phyloP scores from a whole-genome alignment of 1,140 invertebrate species.

The Pogonus chalceus region DNA sequence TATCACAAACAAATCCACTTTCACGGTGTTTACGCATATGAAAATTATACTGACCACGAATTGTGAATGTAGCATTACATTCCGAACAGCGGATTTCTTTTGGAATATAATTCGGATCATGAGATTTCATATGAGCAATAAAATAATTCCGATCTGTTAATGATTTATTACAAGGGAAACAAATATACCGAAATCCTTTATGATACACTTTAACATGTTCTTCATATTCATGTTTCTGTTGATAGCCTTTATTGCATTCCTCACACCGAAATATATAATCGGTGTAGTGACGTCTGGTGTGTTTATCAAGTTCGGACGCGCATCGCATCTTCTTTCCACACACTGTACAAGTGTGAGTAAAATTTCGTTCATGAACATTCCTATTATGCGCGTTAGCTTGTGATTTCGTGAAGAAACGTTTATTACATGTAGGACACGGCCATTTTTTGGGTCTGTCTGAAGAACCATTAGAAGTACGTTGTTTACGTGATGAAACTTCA shows the following conservation, averaged over 20 bases:
- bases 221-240: constrained; percentile 25
- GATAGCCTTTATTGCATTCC: constrained; percentile 32
- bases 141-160: constrained; percentile 37
- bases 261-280: constrained; percentile 35
- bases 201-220: constrained; percentile 34
- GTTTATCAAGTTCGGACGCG: constrained; percentile 25
- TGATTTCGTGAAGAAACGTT: constrained; percentile 13
- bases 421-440: constrained; percentile 18
- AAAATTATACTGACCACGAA: background rate
- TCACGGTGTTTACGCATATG: background rate
- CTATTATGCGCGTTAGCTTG: constrained; percentile 16
- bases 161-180: constrained; percentile 39
- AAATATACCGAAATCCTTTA: constrained; percentile 19
- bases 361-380: constrained; percentile 11
- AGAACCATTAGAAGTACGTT: too few species aligned
- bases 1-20: constrained; percentile 13
- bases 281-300: constrained; percentile 37
- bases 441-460: too few species aligned
- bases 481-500: too few species aligned
- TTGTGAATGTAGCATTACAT: background rate
- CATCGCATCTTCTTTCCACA: background rate
- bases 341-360: constrained; percentile 3
- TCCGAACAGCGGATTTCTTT: background rate
- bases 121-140: constrained; percentile 26
- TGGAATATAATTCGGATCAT: constrained; percentile 18